Evolutionary conservation across 2,888 invertebrate genomes (phyloP).

Genomic region (Pelosia muscerda): DNA sequence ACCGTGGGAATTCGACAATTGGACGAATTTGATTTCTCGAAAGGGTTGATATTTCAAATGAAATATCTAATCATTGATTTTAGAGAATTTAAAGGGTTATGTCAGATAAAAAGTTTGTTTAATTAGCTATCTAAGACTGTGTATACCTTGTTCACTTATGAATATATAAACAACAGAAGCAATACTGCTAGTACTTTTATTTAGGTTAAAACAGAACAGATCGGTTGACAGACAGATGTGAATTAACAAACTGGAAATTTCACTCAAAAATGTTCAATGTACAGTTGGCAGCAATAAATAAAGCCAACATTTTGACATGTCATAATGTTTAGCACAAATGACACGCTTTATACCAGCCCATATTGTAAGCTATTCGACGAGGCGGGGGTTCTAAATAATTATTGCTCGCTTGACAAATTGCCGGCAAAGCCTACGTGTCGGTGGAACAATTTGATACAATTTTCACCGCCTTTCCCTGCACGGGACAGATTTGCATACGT

Average conservation of each 20-base stretch:
- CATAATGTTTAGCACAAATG: conserved; percentile 51
- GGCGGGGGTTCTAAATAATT: conserved; percentile 79
- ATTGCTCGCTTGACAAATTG: conserved; percentile 85
- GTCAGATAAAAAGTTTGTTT: neutral
- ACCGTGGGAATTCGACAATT: conserved; percentile 66
- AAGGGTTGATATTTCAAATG: conserved; percentile 40
- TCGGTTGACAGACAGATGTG: neutral
- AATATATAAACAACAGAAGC: neutral
- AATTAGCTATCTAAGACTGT: neutral
- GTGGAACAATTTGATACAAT: conserved; percentile 86
- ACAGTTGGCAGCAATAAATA: conserved; percentile 36
- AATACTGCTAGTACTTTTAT: neutral
- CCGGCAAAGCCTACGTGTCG: conserved; percentile 80
- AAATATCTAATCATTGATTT: conserved; percentile 29
- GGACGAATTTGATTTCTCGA: conserved; percentile 53
- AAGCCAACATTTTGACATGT: conserved; percentile 43
- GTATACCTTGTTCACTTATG: neutral
- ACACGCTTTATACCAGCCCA: conserved; percentile 52
- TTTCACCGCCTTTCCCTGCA: conserved; percentile 80
- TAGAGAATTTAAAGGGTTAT: neutral
- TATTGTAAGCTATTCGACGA: conserved; percentile 67
- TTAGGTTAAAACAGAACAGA: neutral
- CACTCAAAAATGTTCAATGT: conserved; percentile 9
- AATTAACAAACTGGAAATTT: conserved; percentile 10
- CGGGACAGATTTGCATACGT: conserved; percentile 83